Evolutionary conservation across 1,140 invertebrate genomes (phyloP), one percentile per base, ranked within the genome.

Genomic region (Ceratosolen solmsi): DNA sequence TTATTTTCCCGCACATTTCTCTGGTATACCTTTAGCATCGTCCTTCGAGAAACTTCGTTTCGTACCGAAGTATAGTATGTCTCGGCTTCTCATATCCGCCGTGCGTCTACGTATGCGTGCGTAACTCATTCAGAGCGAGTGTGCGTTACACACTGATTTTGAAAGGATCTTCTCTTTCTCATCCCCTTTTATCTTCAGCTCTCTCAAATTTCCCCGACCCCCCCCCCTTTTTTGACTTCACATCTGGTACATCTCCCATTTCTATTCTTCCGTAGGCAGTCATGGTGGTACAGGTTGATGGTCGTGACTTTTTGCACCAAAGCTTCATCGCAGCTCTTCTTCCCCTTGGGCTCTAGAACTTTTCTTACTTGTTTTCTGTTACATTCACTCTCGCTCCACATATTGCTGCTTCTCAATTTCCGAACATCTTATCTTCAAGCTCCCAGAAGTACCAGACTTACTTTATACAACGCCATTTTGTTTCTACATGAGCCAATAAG

Each of bases 21-120:
- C 60, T 65, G 60, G 30, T 65, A 65, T 65, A 65, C 60, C 60
- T 65, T 65, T 22, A 17, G 60, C 60, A 22, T 36, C 60, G 60
- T 65, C 60, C 60, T 65, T 36, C 60, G 60, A 65, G 60, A 65
- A 65, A 65, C 60, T 65, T 65, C 60, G 1, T 65, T 65, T 65
- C 60, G 33, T 65, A 36, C 60, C 60, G 27, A 65, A 65, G 60
- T 65, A 65, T 65, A 65, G 60, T 65, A 65, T 65, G 60, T 65
- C 60, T 65, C 60, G 60, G 30, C 36, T 27, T 65, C 60, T 65
- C 30, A 36, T 36, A 36, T 65, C 15, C 30, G 20, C 60, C 60
- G 17, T 5, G 30, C 17, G 60, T 36, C n/a, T 22, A 4, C 25
- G n/a, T 25, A 58, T 27, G 30, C 30, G 20, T 22, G 60, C 17